Percentiles rank a stretch among this genome's conserved stretches.
Conservation (phyloP, 2,797 vertebrate species). For the Ispidina lecontei region DNA sequence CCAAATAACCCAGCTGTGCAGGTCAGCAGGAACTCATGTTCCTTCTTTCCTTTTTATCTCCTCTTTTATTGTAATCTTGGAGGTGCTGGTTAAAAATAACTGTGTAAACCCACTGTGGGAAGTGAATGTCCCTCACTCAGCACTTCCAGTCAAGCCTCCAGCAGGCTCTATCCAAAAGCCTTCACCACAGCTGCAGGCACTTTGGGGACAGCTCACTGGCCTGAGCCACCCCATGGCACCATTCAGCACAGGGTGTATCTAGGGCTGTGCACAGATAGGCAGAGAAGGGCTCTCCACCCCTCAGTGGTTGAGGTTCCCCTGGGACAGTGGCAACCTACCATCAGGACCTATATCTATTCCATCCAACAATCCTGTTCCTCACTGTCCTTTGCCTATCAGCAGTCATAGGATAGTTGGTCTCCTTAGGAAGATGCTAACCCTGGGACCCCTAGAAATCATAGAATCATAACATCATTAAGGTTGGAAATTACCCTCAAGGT, state of each 20-base stretch:
- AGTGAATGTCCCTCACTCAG: not conserved
- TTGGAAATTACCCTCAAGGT: not conserved
- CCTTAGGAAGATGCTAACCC: not conserved
- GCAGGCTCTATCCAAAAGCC: not conserved
- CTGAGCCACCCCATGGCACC: not conserved
- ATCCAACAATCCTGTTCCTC: not conserved
- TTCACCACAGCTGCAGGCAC: not conserved
- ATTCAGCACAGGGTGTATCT: not conserved
- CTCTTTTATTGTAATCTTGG: not conserved
- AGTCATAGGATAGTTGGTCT: not conserved
- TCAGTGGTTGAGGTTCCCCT: not conserved
- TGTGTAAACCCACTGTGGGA: not conserved
- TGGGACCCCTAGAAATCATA: not conserved
- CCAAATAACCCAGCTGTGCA: constrained; percentile 40
- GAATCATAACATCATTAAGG: not conserved
- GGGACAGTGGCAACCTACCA: not conserved
- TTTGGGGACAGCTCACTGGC: not conserved
- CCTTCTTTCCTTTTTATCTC: not conserved
- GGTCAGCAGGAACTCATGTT: constrained; percentile 25
- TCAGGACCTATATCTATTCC: not conserved
- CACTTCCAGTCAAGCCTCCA: not conserved
- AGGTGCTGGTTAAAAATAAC: constrained; percentile 12
- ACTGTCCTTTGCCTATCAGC: not conserved
- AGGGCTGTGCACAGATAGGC: not conserved
- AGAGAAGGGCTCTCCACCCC: not conserved